A percentile compares a stretch with the other conserved stretches of the same genome.
Evolutionary conservation across 2,888 invertebrate genomes (phyloP).

Genomic region (Parthenolecanium corni): DNA sequence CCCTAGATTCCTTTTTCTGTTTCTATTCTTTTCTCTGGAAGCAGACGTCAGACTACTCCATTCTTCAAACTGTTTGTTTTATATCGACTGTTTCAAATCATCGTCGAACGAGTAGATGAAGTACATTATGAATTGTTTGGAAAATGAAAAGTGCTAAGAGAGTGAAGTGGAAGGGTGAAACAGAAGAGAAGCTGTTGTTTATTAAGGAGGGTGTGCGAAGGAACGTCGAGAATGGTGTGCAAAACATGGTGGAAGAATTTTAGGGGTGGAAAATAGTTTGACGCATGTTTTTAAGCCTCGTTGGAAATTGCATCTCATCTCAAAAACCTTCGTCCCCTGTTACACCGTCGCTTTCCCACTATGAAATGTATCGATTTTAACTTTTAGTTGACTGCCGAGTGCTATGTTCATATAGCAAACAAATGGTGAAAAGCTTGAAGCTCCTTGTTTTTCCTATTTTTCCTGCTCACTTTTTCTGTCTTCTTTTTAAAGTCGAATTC

Average conservation of each 20-base stretch:
- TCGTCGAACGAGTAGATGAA: neutral
- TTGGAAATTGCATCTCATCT: slow-evolving; percentile 28
- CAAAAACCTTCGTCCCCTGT: slow-evolving; percentile 9
- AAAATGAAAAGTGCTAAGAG: neutral
- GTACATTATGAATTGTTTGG: slow-evolving; percentile 22
- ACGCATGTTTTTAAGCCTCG: slow-evolving; percentile 29
- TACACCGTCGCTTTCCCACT: slow-evolving; percentile 8
- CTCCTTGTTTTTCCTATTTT: neutral
- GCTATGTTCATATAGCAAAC: slow-evolving; percentile 7
- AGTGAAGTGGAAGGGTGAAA: neutral
- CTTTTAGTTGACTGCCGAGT: slow-evolving; percentile 14
- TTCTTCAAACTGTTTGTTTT: slow-evolving; percentile 14
- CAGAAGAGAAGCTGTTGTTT: slow-evolving; percentile 23
- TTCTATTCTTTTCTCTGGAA: neutral
- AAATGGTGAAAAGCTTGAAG: slow-evolving; percentile 1
- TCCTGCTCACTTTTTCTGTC: neutral
- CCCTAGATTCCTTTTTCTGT: neutral
- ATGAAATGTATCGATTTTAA: slow-evolving; percentile 28
- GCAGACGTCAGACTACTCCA: too few species aligned
- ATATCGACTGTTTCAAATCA: slow-evolving; percentile 9
- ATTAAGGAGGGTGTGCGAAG: slow-evolving; percentile 28
- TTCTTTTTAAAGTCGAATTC: neutral
- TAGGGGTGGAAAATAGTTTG: slow-evolving; percentile 23
- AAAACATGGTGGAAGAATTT: slow-evolving; percentile 29
- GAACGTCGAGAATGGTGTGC: slow-evolving; percentile 28